Base-by-base conservation (phyloP, 2,888 invertebrate species). In the Chaitophorus viminalis region DNA sequence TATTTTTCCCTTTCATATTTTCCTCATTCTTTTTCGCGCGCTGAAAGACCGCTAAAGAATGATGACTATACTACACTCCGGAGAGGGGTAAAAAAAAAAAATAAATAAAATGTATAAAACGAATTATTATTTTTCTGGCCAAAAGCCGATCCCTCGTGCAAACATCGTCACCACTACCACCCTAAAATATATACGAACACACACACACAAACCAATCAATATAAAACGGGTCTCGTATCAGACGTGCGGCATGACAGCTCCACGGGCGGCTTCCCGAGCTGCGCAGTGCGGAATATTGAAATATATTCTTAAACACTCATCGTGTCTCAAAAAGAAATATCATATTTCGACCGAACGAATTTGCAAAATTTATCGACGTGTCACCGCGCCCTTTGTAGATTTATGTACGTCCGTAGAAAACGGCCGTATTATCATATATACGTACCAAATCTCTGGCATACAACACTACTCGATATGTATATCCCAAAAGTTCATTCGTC, bases 41-140 rank as follows among this genome's bases (percentile, higher is more conserved):
- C 74, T 29, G 9, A 70, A 21, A 79, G 54, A 78, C 39, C 39
- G n/a, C n/a, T 77, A 54, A 36, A 78, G 52, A 86, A 74, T 33
- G 74, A 86, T n/a, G 54, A 78, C 78, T 70, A 54, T 54, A 54
- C 70, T 70, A 54, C 70, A 54, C 70, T 54, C 76, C 54, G 65
- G 74, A 46, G 81, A 31, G 39, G 79, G 79, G 33, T 60, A 54
- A 72, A 72, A 77, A 76, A 39, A 18, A 60, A 84, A 85, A n/a
- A n/a, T n/a, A n/a, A n/a, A n/a, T n/a, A n/a, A n/a, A 78, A 85
- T 77, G 68, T 77, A 77, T 70, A 79, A 81, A 87, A 87, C 87
- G 81, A 87, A 87, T 81, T 81, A 81, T 87, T 87, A 81, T 87
- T 79, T 79, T 87, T 72, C 60, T 74, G 78, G 79, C 86, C 86